Evolutionary conservation across 2,888 invertebrate species (phyloP).

Genomic region (Allacma fusca): DNA sequence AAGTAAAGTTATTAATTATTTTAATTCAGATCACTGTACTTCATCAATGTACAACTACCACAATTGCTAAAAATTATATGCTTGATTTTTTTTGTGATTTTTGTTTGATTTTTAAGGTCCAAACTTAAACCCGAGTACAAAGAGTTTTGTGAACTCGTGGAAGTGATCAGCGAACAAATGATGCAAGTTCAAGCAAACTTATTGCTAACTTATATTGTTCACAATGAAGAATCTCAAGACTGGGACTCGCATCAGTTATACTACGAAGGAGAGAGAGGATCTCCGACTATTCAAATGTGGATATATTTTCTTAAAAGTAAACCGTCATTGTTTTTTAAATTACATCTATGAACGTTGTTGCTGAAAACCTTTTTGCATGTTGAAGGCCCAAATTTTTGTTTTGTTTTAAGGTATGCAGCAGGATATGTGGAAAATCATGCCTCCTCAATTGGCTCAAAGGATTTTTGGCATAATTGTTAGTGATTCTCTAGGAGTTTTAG

Average conservation of each 20-base stretch:
- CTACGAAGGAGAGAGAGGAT: conserved; percentile 78
- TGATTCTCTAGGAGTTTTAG: conserved; percentile 81
- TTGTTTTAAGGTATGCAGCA: conserved; percentile 73
- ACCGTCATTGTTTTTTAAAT: neutral
- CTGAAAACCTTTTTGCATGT: too few relatives aligned
- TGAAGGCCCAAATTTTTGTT: too few relatives aligned
- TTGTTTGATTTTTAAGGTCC: conserved; percentile 44
- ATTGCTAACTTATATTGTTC: conserved; percentile 79
- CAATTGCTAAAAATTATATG: too few relatives aligned
- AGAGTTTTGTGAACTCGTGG: conserved; percentile 69
- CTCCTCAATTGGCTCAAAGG: conserved; percentile 85
- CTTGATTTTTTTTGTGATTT: neutral
- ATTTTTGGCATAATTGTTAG: conserved; percentile 86
- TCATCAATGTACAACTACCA: too few relatives aligned
- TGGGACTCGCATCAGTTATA: conserved; percentile 75
- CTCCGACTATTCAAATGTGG: conserved; percentile 87
- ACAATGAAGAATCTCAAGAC: conserved; percentile 80
- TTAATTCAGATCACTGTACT: neutral
- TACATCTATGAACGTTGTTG: conserved; percentile 1
- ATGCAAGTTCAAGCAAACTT: conserved; percentile 82
- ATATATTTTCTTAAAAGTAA: conserved; percentile 85
- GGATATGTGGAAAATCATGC: conserved; percentile 87
- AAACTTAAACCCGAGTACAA: conserved; percentile 60
- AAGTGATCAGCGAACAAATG: conserved; percentile 82
- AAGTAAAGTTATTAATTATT: conserved; percentile 51